Percentiles rank a stretch among this genome's conserved stretches.
Conservation (phyloP, 2,888 invertebrate species). For the Crioceris asparagi region DNA sequence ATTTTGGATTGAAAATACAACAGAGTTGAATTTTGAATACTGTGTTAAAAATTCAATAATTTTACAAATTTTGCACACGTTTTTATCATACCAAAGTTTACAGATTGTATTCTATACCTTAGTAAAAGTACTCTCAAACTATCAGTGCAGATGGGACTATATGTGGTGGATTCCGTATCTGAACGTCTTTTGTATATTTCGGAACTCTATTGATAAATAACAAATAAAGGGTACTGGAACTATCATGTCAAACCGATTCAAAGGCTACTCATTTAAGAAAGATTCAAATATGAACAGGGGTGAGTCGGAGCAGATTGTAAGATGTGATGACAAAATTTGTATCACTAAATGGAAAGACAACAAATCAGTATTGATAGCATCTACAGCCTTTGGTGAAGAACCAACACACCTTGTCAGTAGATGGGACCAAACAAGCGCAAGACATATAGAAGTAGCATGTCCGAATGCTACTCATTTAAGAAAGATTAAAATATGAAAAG, state of each 20-base stretch:
- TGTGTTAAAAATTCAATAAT: too few species aligned
- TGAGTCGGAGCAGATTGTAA: too few species aligned
- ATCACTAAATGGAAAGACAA: conserved; percentile 27
- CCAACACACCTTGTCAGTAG: conserved; percentile 17
- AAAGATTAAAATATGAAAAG: conserved; percentile 15
- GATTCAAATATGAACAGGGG: conserved; percentile 13
- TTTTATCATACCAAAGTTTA: too few species aligned
- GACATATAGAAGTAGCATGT: conserved; percentile 4
- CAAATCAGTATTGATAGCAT: conserved; percentile 21
- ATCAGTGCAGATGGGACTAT: too few species aligned
- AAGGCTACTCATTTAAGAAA: conserved; percentile 16
- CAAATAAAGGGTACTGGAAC: conserved; percentile 11
- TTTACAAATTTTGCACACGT: too few species aligned
- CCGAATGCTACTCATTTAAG: conserved; percentile 15
- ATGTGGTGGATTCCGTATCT: too few species aligned
- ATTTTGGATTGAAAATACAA: too few species aligned
- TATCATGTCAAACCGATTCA: conserved; percentile 12
- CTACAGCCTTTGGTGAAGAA: conserved; percentile 23
- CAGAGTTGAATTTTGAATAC: too few species aligned
- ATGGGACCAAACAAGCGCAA: conserved; percentile 12
- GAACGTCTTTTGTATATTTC: too few species aligned
- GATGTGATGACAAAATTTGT: conserved; percentile 16
- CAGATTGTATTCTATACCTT: too few species aligned
- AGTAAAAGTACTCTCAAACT: too few species aligned
- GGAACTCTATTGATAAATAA: too few species aligned